These are phyloP conservation scores for Eupeodes latifasciatus DNA, from an alignment of 2,888 invertebrate genomes.

Conservation along the genomic window DNA sequence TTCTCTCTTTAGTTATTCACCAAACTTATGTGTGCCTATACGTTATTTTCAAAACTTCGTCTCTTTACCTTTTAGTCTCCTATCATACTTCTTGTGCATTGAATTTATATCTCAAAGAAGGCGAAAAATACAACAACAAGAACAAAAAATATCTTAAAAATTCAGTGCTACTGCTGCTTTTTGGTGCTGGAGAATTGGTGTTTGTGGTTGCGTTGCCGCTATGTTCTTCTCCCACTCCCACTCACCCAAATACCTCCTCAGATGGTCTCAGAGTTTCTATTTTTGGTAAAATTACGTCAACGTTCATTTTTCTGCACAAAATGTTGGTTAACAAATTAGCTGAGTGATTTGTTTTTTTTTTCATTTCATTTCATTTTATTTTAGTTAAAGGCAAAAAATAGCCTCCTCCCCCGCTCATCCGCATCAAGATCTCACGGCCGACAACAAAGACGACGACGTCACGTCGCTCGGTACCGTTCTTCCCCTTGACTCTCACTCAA, in stretches of 20 bases:
- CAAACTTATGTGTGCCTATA: constrained; percentile 25
- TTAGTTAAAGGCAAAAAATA: neutral
- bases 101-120: constrained; percentile 68
- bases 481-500: neutral
- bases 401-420: neutral
- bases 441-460: no score
- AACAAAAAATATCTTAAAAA: constrained; percentile 13
- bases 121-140: constrained; percentile 25
- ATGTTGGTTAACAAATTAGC: constrained; percentile 48
- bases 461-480: no score
- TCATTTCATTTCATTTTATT: no score
- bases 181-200: constrained; percentile 55
- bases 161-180: constrained; percentile 53
- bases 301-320: constrained; percentile 58
- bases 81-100: constrained; percentile 57
- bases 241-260: constrained; percentile 50
- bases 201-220: constrained; percentile 46
- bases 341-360: constrained; percentile 26
- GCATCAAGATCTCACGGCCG: no score
- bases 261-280: constrained; percentile 73
- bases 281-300: constrained; percentile 75
- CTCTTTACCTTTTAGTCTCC: neutral
- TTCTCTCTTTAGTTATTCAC: neutral
- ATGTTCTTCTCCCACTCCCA: constrained; percentile 22
- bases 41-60: constrained; percentile 44